A percentile compares a stretch with the other conserved stretches of the same genome.
These are phyloP conservation scores for Vandiemenella viatica DNA, from an alignment of 2,888 invertebrate genomes.

Conservation along the genomic window DNA sequence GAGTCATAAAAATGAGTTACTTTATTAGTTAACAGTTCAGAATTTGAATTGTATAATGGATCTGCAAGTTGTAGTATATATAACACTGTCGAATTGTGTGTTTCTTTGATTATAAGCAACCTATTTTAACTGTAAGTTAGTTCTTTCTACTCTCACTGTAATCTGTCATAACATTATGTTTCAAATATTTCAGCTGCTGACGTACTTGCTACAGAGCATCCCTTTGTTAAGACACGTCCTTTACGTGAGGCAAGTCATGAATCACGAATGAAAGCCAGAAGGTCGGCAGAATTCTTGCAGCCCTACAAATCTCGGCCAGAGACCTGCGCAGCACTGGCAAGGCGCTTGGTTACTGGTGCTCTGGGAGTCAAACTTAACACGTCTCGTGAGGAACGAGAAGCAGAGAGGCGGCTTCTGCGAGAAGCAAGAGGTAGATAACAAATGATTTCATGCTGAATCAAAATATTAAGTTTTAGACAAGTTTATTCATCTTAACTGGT, in stretches of 20 bases:
- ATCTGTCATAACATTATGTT: too few relatives aligned
- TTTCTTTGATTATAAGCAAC: too few relatives aligned
- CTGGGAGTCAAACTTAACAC: constrained; percentile 62
- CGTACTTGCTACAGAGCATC: constrained; percentile 54
- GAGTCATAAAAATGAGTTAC: too few relatives aligned
- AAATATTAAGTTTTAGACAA: too few relatives aligned
- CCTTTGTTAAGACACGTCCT: constrained; percentile 62
- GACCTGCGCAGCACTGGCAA: constrained; percentile 71
- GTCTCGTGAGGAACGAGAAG: constrained; percentile 60
- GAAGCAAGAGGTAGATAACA: constrained; percentile 76
- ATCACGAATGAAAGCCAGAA: constrained; percentile 61
- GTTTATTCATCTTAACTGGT: too few relatives aligned
- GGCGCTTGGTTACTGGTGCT: constrained; percentile 69
- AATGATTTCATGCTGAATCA: too few relatives aligned
- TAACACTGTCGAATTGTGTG: too few relatives aligned
- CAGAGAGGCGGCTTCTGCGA: constrained; percentile 58
- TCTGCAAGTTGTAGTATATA: too few relatives aligned
- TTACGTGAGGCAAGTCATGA: constrained; percentile 60
- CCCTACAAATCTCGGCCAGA: constrained; percentile 67
- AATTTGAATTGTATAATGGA: too few relatives aligned
- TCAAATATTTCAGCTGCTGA: constrained; percentile 56
- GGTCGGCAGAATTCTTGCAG: constrained; percentile 51
- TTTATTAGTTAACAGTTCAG: too few relatives aligned
- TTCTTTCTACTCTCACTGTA: too few relatives aligned
- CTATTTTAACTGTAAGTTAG: too few relatives aligned